Base-by-base conservation (phyloP, 2,113 vertebrate species). In the Trichechus manatus region DNA sequence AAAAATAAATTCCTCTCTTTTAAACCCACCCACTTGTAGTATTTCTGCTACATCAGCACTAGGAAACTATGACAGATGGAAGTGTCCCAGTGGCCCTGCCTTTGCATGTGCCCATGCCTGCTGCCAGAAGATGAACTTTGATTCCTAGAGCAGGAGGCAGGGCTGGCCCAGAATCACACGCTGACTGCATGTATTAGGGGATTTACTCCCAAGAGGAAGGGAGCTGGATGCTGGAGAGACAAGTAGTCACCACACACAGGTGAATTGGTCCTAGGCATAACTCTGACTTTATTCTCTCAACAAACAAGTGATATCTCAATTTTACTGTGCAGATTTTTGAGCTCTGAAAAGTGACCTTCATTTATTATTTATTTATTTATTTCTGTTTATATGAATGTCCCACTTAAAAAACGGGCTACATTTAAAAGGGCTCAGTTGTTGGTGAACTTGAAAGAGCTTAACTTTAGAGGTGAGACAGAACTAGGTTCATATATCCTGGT, bases 281-380 rank as follows among this genome's bases (percentile, higher is more conserved):
- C 19, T 92, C 64, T 36, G 33, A 33, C 20, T 79, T 15, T 84
- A 23, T 36, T 85, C 13, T 77, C 39, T 39, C 15, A 53, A 36
- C 13, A 95, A 91, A 91, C n/a, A 82, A 85, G 31, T 86, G 5
- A 63, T 9, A 75, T 81, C 93, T 89, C 77, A 10, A 78, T 95
- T 92, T 92, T 64, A 44, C 13, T 74, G 6, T 78, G 33, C 9
- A 63, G 36, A 44, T 77, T 75, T 97, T 78, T 59, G 22, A 64
- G 9, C 29, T 96, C 70, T 64, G 39, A 59, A 93, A 87, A 72
- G 14, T 0, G 20, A 22, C 19, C 14, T 88, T 91, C 59, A 87
- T 88, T 88, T 92, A 23, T 94, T 56, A 47, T 47, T 92, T 93
- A 86, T 59, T 92, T 56, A 47, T 47, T 92, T 93, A 86, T 59